These are phyloP conservation scores for Nasua narica DNA, from an alignment of 2,797 vertebrate species.

Conservation along the genomic window DNA sequence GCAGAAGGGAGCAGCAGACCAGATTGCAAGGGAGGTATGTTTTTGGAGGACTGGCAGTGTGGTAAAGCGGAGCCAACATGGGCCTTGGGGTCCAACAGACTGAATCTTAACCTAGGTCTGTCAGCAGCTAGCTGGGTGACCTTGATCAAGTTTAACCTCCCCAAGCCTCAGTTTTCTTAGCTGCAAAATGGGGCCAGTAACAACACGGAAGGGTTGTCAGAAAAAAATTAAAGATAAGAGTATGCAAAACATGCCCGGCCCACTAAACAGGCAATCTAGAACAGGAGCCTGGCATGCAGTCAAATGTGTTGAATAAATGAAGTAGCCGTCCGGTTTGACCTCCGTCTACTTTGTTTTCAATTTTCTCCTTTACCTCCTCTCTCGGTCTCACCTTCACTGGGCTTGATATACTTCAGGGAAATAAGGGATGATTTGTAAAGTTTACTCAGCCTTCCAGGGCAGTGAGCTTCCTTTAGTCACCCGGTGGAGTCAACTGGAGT, in stretches of 20 bases:
- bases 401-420: background rate
- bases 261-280: background rate
- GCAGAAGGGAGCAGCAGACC: background rate
- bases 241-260: background rate
- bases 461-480: background rate
- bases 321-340: constrained; percentile 4
- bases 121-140: background rate
- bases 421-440: background rate
- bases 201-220: background rate
- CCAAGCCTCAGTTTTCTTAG: constrained; percentile 3
- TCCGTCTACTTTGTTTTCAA: background rate
- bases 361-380: background rate
- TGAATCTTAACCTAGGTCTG: background rate
- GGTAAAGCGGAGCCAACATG: background rate
- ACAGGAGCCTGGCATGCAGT: background rate
- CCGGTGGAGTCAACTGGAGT: background rate
- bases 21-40: background rate
- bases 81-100: background rate
- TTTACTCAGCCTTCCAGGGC: background rate
- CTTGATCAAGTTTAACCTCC: background rate
- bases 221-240: constrained; percentile 19
- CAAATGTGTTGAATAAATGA: constrained; percentile 59
- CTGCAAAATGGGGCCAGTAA: background rate
- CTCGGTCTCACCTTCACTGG: background rate
- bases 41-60: background rate